Evolutionary conservation across 2,888 invertebrate genomes (phyloP).

Genomic region (Dorcus parallelipipedus): DNA sequence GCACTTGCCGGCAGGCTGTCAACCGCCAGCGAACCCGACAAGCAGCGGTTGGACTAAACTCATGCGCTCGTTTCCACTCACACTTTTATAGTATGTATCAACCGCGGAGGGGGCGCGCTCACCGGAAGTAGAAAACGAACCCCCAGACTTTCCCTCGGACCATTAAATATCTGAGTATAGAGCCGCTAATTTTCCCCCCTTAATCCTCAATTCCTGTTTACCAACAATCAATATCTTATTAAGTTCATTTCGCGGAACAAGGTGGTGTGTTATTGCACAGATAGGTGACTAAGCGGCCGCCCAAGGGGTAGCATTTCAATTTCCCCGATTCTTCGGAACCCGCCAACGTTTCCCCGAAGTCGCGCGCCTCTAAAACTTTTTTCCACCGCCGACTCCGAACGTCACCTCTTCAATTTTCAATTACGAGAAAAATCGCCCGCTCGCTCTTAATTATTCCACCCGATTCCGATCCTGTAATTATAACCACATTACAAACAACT

Average conservation of each 20-base stretch:
- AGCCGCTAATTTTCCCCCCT: conserved; percentile 1
- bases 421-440: no score
- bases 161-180: not conserved
- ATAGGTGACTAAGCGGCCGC: conserved; percentile 11
- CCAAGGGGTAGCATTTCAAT: conserved; percentile 8
- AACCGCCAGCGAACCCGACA: conserved; percentile 27
- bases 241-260: conserved; percentile 30
- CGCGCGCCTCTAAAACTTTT: no score
- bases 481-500: no score
- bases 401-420: no score
- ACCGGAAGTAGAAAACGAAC: conserved; percentile 28
- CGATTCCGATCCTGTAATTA: no score
- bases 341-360: not conserved
- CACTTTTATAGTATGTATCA: conserved; percentile 37
- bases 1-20: conserved; percentile 27
- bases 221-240: conserved; percentile 34
- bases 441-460: no score
- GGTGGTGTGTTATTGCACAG: conserved; percentile 6
- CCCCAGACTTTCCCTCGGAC: conserved; percentile 20
- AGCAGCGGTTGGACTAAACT: conserved; percentile 34
- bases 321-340: conserved; percentile 10
- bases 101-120: conserved; percentile 32
- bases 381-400: no score
- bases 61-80: conserved; percentile 35
- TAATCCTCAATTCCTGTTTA: conserved; percentile 30